phyloP scores from a whole-genome alignment of 2,888 invertebrate genomes.

The Ptilodon capucinus region DNA sequence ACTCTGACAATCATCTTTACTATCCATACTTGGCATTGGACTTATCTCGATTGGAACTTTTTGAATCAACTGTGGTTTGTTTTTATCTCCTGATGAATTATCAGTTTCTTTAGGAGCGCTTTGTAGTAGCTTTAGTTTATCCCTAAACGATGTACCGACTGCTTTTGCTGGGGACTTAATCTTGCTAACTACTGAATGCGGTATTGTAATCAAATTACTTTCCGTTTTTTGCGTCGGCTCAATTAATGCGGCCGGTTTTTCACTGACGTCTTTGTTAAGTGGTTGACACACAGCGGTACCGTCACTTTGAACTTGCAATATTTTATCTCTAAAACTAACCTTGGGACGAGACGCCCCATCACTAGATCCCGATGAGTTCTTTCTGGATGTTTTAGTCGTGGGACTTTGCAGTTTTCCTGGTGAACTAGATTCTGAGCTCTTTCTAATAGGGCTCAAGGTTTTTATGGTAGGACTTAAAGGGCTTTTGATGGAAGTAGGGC shows the following conservation, averaged over 20 bases:
- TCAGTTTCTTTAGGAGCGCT: conserved; percentile 63
- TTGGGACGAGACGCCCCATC: conserved; percentile 76
- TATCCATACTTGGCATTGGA: conserved; percentile 52
- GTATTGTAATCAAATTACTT: conserved; percentile 74
- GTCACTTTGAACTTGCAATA: conserved; percentile 81
- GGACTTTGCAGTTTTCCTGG: conserved; percentile 77
- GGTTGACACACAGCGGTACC: conserved; percentile 76
- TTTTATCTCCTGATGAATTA: conserved; percentile 47
- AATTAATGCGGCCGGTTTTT: conserved; percentile 71
- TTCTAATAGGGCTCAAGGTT: conserved; percentile 74
- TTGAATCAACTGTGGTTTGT: conserved; percentile 49
- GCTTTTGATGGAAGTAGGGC: conserved; percentile 77
- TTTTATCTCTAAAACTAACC: conserved; percentile 85
- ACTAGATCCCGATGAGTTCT: conserved; percentile 75
- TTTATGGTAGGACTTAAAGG: conserved; percentile 78
- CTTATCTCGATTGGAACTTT: conserved; percentile 60
- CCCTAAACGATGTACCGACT: conserved; percentile 73
- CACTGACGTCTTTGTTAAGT: conserved; percentile 63
- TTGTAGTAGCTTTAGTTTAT: conserved; percentile 76
- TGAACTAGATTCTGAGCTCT: conserved; percentile 75
- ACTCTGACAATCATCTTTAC: conserved; percentile 61
- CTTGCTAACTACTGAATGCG: conserved; percentile 78
- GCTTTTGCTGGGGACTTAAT: conserved; percentile 78
- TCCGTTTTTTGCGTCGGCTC: conserved; percentile 75
- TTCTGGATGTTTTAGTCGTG: conserved; percentile 71